Base-by-base conservation (phyloP, 2,113 vertebrate genomes). In the Xiphophorus hellerii region DNA sequence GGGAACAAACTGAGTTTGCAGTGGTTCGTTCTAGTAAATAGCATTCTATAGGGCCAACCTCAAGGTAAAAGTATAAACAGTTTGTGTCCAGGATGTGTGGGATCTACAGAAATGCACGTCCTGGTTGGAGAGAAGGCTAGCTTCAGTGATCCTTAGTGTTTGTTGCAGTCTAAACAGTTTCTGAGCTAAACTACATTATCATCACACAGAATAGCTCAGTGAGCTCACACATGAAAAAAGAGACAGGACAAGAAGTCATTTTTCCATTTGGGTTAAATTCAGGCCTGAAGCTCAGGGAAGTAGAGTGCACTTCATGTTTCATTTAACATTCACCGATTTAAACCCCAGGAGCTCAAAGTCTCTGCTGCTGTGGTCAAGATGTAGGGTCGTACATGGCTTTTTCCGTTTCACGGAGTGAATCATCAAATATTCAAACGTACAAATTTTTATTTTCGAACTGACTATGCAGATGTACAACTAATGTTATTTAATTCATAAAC, bases 301-400 rank as follows among this genome's bases (percentile, higher is more conserved):
- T 3, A 44, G 68, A 71, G 25, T 4, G 31, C 67, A 74, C 71
- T 84, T 90, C 69, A 79, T 84, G 74, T 83, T 89, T 84, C 66
- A 85, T 88, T 90, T 70, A 84, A 76, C 69, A 78, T 63, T 7
- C 64, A 30, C 61, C 64, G 25, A 77, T 78, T 67, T 58, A 76
- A 77, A 77, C 14, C 39, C 68, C 72, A 74, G 76, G 64, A 75
- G 76, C 78, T 80, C 54, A 22, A 22, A 42, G 28, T 62, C 51
- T 84, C 48, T 71, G 35, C 76, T 77, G 67, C 62, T 48, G 61
- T 69, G 73, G 33, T 75, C 62, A 11, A 68, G 72, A 64, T 70
- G 71, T 62, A 30, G 84, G 74, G 39, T 62, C 4, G 58, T 25
- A 51, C 69, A 77, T 25, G 54, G 39, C 14, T 22, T 33, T 27